These are phyloP conservation scores for Phataginus tetradactyla DNA, from an alignment of 2,797 vertebrate species.

Conservation along the genomic window DNA sequence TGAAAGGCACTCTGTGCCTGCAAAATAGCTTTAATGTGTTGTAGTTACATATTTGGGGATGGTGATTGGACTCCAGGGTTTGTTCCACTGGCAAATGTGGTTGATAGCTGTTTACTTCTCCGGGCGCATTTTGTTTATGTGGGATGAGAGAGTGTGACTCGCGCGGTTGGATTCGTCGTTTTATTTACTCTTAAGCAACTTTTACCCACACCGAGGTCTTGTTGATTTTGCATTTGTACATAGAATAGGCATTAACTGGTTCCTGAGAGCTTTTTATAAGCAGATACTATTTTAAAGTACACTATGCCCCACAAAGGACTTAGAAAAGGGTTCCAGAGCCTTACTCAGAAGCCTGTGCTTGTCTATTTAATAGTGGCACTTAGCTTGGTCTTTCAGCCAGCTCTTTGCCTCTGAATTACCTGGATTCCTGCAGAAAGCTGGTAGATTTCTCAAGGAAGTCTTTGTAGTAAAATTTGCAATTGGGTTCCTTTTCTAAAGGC, in stretches of 20 bases:
- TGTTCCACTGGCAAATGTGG: constrained; percentile 36
- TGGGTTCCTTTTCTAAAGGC: constrained; percentile 29
- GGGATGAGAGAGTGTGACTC: constrained; percentile 54
- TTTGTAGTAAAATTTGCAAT: constrained; percentile 43
- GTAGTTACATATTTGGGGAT: constrained; percentile 17
- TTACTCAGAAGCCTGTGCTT: constrained; percentile 17
- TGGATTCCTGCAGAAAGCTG: constrained; percentile 42
- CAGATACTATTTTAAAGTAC: constrained; percentile 16
- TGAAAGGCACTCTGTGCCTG: constrained; percentile 62
- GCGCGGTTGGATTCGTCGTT: constrained; percentile 28
- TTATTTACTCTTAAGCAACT: constrained; percentile 47
- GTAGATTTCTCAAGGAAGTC: not conserved
- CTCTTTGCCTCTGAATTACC: constrained; percentile 20
- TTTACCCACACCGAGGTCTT: constrained; percentile 13
- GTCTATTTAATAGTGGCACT: constrained; percentile 18
- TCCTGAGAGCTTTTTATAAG: constrained; percentile 36
- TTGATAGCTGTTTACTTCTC: constrained; percentile 47
- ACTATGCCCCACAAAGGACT: constrained; percentile 10
- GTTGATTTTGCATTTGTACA: constrained; percentile 43
- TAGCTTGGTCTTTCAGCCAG: constrained; percentile 18
- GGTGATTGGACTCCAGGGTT: constrained; percentile 3
- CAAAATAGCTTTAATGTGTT: constrained; percentile 66
- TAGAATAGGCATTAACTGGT: constrained; percentile 12
- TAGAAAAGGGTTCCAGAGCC: not conserved
- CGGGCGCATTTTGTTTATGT: constrained; percentile 38